Base-by-base conservation (phyloP, 1,140 invertebrate species). In the Drosophila pseudoobscura region DNA sequence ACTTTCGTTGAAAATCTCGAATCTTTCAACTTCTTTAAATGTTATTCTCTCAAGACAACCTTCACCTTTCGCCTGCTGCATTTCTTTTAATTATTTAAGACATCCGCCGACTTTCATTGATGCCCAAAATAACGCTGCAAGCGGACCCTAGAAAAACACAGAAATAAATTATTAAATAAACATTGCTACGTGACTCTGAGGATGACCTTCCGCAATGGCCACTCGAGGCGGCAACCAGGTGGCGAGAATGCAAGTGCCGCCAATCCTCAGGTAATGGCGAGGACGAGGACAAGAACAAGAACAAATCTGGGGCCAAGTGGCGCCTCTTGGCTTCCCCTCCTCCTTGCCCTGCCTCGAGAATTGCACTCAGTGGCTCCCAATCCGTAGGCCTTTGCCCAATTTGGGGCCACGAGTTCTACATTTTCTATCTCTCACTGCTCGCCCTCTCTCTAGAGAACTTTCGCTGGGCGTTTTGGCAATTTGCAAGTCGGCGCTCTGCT, bases 151-250 rank as follows among this genome's bases (percentile, higher is more conserved):
- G 35, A 54, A 22, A 20, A 63, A 65, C 64, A 46, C 63, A 9
- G 17, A n/a, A 39, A 69, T 70, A 57, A 69, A 70, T 70, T 57
- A 69, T 70, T 70, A 57, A 70, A 57, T 69, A 69, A 70, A 57
- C 51, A 70, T 69, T n/a, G 44, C 51, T 29, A 70, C 64, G 66
- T 70, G 66, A 69, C 66, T 69, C 3, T 69, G 52, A 50, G 51
- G 49, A 15, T 70, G 66, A 70, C 66, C 66, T 70, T 70, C 35
- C 39, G 9, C 15, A 39, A 39, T 17, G 64, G 62, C 50, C 61
- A 63, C 58, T 62, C 13, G 31, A 29, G 31, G 11, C 6, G 62
- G 17, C 24, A 39, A 0, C 35, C 35, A 39, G 35, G 35, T 39
- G 65, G 60, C 51, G 63, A n/a, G 44, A 56, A n/a, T 26, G 46